phyloP scores from a whole-genome alignment of 1,140 invertebrate genomes.

The Trinorchestia longiramus region DNA sequence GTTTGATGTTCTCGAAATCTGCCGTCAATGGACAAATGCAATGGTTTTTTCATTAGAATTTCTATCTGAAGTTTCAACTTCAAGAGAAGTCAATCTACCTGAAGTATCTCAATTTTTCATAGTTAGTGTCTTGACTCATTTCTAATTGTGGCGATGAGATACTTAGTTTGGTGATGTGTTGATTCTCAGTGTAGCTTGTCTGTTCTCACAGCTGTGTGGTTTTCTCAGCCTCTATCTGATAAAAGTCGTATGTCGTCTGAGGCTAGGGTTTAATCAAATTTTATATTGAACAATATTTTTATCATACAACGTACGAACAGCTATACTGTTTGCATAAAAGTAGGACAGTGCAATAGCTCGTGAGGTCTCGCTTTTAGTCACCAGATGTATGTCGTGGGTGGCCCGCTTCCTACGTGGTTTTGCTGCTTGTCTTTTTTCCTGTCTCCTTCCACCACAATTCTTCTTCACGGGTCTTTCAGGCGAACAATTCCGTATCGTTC shows the following conservation, averaged over 20 bases:
- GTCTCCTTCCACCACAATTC: neutral
- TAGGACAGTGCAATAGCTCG: neutral
- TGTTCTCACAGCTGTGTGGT: neutral
- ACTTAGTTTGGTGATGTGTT: too few species aligned
- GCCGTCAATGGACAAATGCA: neutral
- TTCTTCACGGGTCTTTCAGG: neutral
- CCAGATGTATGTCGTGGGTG: neutral
- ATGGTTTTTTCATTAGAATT: neutral
- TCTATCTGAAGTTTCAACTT: neutral
- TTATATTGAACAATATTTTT: neutral
- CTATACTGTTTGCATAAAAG: neutral
- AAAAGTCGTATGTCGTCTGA: neutral
- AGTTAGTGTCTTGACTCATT: too few species aligned
- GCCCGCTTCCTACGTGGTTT: conserved; percentile 31
- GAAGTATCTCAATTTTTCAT: neutral
- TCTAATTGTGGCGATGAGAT: too few species aligned
- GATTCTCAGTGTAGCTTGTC: neutral
- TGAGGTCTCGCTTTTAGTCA: neutral
- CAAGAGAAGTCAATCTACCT: neutral
- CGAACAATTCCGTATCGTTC: neutral
- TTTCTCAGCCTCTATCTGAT: neutral
- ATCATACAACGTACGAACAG: neutral
- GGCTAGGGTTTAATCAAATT: neutral
- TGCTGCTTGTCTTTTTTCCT: neutral
- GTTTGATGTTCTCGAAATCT: neutral